Percentiles rank a stretch among this genome's conserved stretches.
phyloP scores from a whole-genome alignment of 2,113 vertebrate species.

The Cyprinodon tularosa region DNA sequence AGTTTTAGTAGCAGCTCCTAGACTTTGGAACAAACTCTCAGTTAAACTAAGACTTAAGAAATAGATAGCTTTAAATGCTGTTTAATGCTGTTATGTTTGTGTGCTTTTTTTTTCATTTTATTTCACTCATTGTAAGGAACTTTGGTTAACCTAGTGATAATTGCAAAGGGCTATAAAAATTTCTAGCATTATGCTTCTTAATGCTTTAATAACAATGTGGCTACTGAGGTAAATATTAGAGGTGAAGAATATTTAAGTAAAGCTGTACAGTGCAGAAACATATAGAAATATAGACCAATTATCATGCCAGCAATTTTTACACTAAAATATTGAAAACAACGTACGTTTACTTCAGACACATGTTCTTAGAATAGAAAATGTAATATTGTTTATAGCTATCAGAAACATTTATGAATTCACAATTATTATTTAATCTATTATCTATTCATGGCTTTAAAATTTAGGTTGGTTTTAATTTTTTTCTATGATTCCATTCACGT shows the following conservation, averaged over 20 bases:
- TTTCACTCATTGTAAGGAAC: no score
- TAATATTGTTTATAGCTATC: background rate
- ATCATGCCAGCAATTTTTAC: no score
- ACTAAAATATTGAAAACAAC: background rate
- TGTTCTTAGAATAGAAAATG: no score
- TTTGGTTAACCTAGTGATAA: no score
- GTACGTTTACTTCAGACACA: background rate
- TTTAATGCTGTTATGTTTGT: no score
- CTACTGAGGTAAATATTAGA: conserved; percentile 21
- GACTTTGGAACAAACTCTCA: no score
- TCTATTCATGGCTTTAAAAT: background rate
- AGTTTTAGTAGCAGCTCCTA: no score
- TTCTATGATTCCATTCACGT: background rate
- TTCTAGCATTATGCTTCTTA: conserved; percentile 21
- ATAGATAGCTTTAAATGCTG: no score
- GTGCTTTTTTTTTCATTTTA: no score
- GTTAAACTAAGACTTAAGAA: no score
- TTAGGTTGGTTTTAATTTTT: background rate
- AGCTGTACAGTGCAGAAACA: background rate
- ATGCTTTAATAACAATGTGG: conserved; percentile 30
- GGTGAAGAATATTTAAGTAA: conserved; percentile 24
- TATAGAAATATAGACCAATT: background rate
- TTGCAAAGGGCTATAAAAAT: no score
- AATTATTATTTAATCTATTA: background rate
- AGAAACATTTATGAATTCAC: background rate